Percentiles rank a stretch among this genome's conserved stretches.
phyloP scores from a whole-genome alignment of 2,888 invertebrate genomes.

The Tupiocoris notatus region DNA sequence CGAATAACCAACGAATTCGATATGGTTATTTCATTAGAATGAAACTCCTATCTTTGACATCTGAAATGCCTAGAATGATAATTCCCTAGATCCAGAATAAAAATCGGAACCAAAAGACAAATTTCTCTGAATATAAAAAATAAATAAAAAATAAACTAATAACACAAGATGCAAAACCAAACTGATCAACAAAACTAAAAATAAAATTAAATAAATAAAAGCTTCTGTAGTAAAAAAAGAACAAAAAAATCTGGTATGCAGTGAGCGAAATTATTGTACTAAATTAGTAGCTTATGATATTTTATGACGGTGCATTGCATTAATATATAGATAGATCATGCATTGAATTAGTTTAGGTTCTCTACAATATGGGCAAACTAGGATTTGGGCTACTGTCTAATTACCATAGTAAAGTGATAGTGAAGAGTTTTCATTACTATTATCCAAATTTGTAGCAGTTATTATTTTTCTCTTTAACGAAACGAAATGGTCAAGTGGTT shows the following conservation, averaged over 20 bases:
- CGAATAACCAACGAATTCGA: not conserved
- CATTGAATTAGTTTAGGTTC: slow-evolving; percentile 42
- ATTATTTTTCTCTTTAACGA: too few species aligned
- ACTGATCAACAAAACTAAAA: too few species aligned
- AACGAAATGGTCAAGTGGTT: too few species aligned
- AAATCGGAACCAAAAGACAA: slow-evolving; percentile 38
- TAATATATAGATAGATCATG: slow-evolving; percentile 44
- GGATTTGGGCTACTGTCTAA: slow-evolving; percentile 38
- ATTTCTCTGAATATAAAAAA: slow-evolving; percentile 45
- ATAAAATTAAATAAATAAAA: not conserved
- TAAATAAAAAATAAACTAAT: slow-evolving; percentile 42
- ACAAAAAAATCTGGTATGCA: slow-evolving; percentile 45
- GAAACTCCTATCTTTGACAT: slow-evolving; percentile 31
- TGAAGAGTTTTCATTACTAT: slow-evolving; percentile 11
- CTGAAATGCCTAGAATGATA: slow-evolving; percentile 47
- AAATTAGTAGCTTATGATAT: slow-evolving; percentile 44
- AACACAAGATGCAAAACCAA: slow-evolving; percentile 46
- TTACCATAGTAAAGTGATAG: slow-evolving; percentile 27
- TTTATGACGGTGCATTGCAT: slow-evolving; percentile 44
- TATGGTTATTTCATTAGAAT: not conserved
- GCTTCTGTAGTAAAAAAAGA: slow-evolving; percentile 23
- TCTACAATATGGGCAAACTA: slow-evolving; percentile 42
- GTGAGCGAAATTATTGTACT: slow-evolving; percentile 38
- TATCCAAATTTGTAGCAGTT: not conserved
- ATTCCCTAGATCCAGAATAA: slow-evolving; percentile 7